Percentiles rank a stretch among this genome's conserved stretches.
Evolutionary conservation across 2,888 invertebrate genomes (phyloP).

Genomic region (Siphonodentalium dalli): DNA sequence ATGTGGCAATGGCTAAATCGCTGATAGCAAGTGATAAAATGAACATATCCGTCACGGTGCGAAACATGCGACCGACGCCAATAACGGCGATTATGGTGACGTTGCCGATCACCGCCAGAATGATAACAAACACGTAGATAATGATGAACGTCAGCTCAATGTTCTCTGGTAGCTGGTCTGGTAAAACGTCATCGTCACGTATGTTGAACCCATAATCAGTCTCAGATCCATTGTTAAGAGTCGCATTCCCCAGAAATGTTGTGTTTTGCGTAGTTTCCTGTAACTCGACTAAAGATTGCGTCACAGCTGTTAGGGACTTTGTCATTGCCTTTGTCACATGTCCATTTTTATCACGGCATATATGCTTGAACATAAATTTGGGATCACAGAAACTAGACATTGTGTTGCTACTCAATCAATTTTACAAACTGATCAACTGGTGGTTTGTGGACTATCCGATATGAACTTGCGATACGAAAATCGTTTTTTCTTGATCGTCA

Average conservation of each 20-base stretch:
- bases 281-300: no score
- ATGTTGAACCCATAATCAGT: background rate
- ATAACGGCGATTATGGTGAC: slow-evolving; percentile 40
- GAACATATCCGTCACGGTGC: slow-evolving; percentile 47
- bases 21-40: slow-evolving; percentile 49
- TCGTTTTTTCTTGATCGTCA: no score
- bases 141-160: slow-evolving; percentile 32
- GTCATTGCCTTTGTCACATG: no score
- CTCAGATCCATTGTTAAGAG: background rate
- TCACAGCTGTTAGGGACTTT: no score
- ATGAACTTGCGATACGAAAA: no score
- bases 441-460: no score
- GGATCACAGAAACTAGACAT: no score
- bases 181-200: slow-evolving; percentile 27
- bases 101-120: slow-evolving; percentile 41
- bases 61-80: slow-evolving; percentile 25
- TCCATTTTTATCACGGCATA: no score
- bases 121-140: slow-evolving; percentile 40
- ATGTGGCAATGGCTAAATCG: slow-evolving; percentile 43
- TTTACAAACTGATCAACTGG: no score
- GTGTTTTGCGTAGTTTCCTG: no score
- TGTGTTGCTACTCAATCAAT: no score
- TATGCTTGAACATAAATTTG: no score
- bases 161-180: slow-evolving; percentile 30
- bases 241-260: background rate